These are phyloP conservation scores for Turdus rufiventris DNA, from an alignment of 2,113 vertebrate genomes.

Conservation along the genomic window DNA sequence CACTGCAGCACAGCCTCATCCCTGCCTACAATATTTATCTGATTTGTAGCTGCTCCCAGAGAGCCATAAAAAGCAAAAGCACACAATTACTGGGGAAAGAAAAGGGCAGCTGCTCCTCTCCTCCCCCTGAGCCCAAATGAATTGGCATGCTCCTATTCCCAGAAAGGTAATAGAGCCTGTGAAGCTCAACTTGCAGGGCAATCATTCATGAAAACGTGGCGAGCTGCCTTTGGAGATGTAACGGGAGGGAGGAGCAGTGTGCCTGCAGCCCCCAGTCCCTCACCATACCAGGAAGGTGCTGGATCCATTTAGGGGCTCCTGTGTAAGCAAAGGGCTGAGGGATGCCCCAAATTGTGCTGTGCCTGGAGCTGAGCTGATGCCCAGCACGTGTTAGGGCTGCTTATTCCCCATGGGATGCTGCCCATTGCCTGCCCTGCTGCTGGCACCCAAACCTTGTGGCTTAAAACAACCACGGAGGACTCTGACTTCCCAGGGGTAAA, in stretches of 20 bases:
- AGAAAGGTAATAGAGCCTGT: slow-evolving; percentile 22
- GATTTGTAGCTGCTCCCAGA: slow-evolving; percentile 27
- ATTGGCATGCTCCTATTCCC: slow-evolving; percentile 15
- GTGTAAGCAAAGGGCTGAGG: accelerated
- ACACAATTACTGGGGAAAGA: slow-evolving; percentile 16
- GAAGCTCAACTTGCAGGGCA: slow-evolving; percentile 22
- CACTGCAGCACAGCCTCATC: background rate
- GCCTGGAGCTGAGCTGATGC: background rate
- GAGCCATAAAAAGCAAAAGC: slow-evolving; percentile 40
- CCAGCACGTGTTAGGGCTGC: background rate
- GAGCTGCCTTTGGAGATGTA: background rate
- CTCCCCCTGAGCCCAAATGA: slow-evolving; percentile 4
- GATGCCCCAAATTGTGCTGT: accelerated
- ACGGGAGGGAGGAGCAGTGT: background rate
- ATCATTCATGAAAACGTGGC: slow-evolving; percentile 14
- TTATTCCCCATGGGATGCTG: background rate
- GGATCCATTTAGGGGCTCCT: background rate
- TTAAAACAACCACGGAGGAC: background rate
- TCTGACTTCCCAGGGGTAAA: background rate
- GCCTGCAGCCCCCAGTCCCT: background rate
- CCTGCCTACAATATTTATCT: background rate
- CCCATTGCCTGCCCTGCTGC: accelerated
- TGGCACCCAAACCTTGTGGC: background rate
- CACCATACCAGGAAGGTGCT: background rate
- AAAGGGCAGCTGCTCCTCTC: slow-evolving; percentile 55